Conservation (phyloP, 2,797 vertebrate species). For the Microctenopoma steveboyesi region DNA sequence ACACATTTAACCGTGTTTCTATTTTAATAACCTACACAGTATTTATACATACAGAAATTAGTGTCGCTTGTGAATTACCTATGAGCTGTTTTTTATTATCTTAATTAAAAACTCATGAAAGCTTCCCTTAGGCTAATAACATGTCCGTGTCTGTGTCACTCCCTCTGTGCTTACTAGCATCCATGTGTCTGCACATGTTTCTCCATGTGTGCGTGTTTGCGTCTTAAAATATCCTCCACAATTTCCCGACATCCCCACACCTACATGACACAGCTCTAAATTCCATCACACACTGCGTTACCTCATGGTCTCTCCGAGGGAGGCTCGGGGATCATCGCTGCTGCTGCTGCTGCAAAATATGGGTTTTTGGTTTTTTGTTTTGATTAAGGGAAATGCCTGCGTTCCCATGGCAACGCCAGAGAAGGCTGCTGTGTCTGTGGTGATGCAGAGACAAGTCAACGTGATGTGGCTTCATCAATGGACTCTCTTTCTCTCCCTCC, state of each 20-base stretch:
- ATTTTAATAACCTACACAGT: not conserved
- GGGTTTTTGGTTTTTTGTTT: constrained; percentile 69
- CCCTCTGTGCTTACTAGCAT: constrained; percentile 4
- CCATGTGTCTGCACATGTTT: constrained; percentile 25
- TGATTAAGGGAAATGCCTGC: constrained; percentile 49
- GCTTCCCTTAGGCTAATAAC: not conserved
- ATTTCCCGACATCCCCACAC: constrained; percentile 76
- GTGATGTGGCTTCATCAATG: constrained; percentile 50
- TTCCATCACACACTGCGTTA: constrained; percentile 70
- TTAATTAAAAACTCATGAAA: not conserved
- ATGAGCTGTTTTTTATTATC: not conserved
- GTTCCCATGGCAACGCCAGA: constrained; percentile 59
- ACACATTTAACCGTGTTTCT: not conserved
- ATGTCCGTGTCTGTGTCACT: constrained; percentile 14
- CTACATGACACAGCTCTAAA: constrained; percentile 73
- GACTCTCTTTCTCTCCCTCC: constrained; percentile 21
- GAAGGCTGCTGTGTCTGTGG: constrained; percentile 52
- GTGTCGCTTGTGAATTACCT: not conserved
- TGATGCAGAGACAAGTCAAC: constrained; percentile 58
- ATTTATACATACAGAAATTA: not conserved
- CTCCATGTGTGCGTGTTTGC: constrained; percentile 32
- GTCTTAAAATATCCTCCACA: constrained; percentile 61
- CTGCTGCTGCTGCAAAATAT: constrained; percentile 56
- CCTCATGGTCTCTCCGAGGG: constrained; percentile 63
- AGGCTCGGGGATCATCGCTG: constrained; percentile 57